Base-by-base conservation (phyloP, 2,113 vertebrate genomes). In the Cyphomyrus discorhynchus region DNA sequence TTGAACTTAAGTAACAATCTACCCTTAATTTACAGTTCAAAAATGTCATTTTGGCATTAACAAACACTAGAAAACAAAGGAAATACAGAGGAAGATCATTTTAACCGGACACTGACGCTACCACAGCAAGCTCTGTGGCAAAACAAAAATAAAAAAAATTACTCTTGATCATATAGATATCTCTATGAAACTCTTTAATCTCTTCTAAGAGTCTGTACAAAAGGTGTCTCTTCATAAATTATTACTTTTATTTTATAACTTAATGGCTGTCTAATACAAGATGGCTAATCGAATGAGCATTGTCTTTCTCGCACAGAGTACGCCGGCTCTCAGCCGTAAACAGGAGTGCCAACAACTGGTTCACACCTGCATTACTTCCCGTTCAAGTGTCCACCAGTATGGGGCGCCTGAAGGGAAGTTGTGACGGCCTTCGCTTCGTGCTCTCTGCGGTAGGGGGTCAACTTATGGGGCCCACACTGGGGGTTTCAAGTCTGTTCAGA, bases 221-320 rank as follows among this genome's bases (percentile, higher is more conserved):
- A 99, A 98, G 96, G 95, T 97, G 96, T 97, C 97, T 97, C 97
- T 98, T 99, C 97, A 99, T 99, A 99, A 99, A 99, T 99, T 98
- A 99, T 92, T 95, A 97, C 95, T 97, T 93, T 95, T 96, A 92
- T 95, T 96, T 96, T 97, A 99, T 98, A 99, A 99, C 97, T 98
- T 98, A 99, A 97, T 97, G 98, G 97, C 98, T 98, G 97, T 97
- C 97, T 97, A 97, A 96, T 97, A 97, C 96, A 96, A 96, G 97
- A 96, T 97, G 97, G 96, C 97, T 97, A 97, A 96, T 95, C 96
- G 95, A 96, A 94, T 96, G 96, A 97, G 95, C 96, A 93, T 95
- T 96, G 95, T 94, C 96, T 96, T 96, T 89, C 80, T 88, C 96
- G 96, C 97, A 98, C 97, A 97, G 96, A 96, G 96, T 95, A 95